phyloP scores from a whole-genome alignment of 2,797 vertebrate genomes.

The Gymnodraco acuticeps region DNA sequence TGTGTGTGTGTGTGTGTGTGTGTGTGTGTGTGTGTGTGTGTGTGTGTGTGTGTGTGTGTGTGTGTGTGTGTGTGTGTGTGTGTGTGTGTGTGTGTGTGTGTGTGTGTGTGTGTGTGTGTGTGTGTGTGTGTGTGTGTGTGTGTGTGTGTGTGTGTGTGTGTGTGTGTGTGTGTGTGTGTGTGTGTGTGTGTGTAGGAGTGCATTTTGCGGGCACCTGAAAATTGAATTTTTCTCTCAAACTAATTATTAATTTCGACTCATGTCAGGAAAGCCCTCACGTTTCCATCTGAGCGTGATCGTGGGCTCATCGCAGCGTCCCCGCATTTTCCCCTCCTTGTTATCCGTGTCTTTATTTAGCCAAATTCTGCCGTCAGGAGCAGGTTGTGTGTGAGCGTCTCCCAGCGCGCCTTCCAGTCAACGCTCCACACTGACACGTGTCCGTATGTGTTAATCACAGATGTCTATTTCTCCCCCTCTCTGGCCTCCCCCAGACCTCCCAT shows the following conservation, averaged over 20 bases:
- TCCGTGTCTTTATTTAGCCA: constrained; percentile 60
- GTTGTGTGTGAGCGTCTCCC: constrained; percentile 71
- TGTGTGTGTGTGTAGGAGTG: neutral
- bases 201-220: no score
- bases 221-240: neutral
- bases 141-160: no score
- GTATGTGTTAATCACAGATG: constrained; percentile 80
- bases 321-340: constrained; percentile 23
- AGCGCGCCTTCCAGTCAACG: constrained; percentile 52
- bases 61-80: neutral
- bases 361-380: constrained; percentile 57
- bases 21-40: constrained; percentile 6
- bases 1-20: neutral
- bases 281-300: neutral
- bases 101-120: neutral
- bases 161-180: neutral
- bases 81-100: neutral
- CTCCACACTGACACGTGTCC: constrained; percentile 70
- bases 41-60: constrained; percentile 6
- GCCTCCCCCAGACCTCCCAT: constrained; percentile 73
- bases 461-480: constrained; percentile 61
- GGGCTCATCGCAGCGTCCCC: constrained; percentile 23
- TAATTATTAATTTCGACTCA: constrained; percentile 16
- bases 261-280: neutral
- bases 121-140: no score